Conservation (phyloP, 2,113 vertebrate species). For the Melanerpes aurifrons region DNA sequence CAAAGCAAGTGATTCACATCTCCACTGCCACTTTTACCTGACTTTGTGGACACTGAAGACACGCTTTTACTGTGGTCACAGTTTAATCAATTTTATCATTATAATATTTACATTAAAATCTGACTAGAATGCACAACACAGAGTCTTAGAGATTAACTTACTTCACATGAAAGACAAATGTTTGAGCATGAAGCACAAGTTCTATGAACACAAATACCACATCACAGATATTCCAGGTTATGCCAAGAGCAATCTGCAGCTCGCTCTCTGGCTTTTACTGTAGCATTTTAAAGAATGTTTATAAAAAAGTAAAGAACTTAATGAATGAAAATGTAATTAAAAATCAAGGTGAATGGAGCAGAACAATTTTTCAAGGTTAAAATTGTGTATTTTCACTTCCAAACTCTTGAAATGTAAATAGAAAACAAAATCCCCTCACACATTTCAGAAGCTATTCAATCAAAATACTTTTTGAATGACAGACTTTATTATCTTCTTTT, state of each 20-base stretch:
- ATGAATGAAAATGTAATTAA: neutral
- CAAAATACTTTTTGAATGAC: neutral
- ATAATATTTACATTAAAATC: neutral
- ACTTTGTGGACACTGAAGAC: neutral
- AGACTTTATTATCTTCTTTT: neutral
- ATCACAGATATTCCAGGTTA: neutral
- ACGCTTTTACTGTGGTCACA: neutral
- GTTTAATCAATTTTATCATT: neutral
- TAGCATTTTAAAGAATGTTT: neutral
- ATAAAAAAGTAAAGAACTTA: neutral
- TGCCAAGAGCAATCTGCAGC: neutral
- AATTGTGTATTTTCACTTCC: constrained; percentile 15
- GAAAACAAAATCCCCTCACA: constrained; percentile 36
- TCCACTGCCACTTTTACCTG: constrained; percentile 6
- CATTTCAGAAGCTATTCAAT: neutral
- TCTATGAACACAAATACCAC: neutral
- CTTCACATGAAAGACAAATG: neutral
- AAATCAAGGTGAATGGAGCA: neutral
- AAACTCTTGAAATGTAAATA: constrained; percentile 33
- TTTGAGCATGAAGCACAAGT: neutral
- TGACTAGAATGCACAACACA: neutral
- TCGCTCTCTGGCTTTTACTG: neutral
- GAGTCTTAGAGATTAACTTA: neutral
- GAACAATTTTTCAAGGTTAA: neutral
- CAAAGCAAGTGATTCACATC: constrained; percentile 22